phyloP scores from a whole-genome alignment of 2,797 vertebrate genomes.

The Amphiprion clarkii region DNA sequence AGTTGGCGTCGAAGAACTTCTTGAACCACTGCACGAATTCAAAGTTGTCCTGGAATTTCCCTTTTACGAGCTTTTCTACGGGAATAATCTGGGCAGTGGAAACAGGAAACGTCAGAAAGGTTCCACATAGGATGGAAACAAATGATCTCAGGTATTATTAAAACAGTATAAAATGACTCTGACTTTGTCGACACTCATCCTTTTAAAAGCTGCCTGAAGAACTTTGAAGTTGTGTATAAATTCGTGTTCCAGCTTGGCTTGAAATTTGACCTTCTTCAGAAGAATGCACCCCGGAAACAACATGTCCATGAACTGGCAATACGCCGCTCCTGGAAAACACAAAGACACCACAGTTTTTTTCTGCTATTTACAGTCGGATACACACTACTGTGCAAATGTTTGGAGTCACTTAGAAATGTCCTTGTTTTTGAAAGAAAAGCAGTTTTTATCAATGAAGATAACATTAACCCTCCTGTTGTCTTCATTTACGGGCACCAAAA shows the following conservation, averaged over 20 bases:
- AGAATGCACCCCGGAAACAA: slow-evolving; percentile 96
- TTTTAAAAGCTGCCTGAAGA: slow-evolving; percentile 97
- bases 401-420: no score
- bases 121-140: background rate
- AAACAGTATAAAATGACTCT: slow-evolving; percentile 49
- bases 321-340: slow-evolving; percentile 89
- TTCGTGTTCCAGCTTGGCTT: slow-evolving; percentile 98
- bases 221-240: slow-evolving; percentile 99
- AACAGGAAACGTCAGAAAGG: slow-evolving; percentile 25
- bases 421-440: no score
- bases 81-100: slow-evolving; percentile 91
- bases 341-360: background rate
- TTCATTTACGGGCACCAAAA: no score
- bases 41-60: slow-evolving; percentile 99
- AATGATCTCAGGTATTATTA: background rate
- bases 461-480: no score
- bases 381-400: no score
- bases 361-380: background rate
- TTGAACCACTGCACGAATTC: slow-evolving; percentile 99
- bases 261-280: slow-evolving; percentile 98
- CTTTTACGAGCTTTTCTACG: slow-evolving; percentile 96
- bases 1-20: slow-evolving; percentile 99
- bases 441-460: no score
- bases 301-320: slow-evolving; percentile 99
- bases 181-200: slow-evolving; percentile 98